Conservation (phyloP, 2,888 invertebrate genomes). For the Cryptus viduatorius region DNA sequence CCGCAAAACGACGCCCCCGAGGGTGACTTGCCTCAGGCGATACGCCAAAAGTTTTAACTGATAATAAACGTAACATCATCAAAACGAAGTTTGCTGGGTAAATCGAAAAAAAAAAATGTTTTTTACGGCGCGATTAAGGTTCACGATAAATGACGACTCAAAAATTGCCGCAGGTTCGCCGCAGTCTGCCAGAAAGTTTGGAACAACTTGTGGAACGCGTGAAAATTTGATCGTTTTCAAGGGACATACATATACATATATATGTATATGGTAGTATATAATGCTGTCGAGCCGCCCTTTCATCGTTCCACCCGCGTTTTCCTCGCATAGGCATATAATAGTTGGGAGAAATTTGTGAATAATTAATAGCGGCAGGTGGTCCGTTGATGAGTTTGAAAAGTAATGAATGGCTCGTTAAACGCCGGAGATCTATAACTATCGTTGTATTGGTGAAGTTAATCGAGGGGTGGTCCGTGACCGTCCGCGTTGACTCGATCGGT, state of each 20-base stretch:
- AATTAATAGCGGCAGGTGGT: conserved; percentile 46
- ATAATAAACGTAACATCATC: conserved; percentile 40
- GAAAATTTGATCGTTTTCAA: neutral
- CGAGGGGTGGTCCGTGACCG: conserved; percentile 20
- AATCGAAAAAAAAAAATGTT: conserved; percentile 3
- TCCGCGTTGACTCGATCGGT: conserved; percentile 17
- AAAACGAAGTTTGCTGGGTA: conserved; percentile 12
- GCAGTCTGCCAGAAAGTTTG: conserved; percentile 10
- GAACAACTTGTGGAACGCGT: neutral
- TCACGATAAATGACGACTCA: conserved; percentile 14
- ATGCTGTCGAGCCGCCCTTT: neutral
- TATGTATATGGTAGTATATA: neutral
- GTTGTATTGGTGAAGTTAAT: conserved; percentile 57
- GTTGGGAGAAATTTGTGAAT: conserved; percentile 43
- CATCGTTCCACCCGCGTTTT: neutral
- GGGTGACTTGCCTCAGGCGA: conserved; percentile 56
- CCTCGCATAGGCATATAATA: conserved; percentile 2
- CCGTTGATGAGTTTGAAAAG: conserved; percentile 46
- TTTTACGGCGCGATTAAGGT: neutral
- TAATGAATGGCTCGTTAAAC: conserved; percentile 64
- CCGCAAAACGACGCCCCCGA: conserved; percentile 60
- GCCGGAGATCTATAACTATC: conserved; percentile 46
- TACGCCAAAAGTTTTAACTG: conserved; percentile 27
- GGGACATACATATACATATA: neutral
- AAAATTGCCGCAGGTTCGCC: neutral